These are phyloP conservation scores for Egretta garzetta DNA, from an alignment of 2,113 vertebrate species.

Conservation along the genomic window DNA sequence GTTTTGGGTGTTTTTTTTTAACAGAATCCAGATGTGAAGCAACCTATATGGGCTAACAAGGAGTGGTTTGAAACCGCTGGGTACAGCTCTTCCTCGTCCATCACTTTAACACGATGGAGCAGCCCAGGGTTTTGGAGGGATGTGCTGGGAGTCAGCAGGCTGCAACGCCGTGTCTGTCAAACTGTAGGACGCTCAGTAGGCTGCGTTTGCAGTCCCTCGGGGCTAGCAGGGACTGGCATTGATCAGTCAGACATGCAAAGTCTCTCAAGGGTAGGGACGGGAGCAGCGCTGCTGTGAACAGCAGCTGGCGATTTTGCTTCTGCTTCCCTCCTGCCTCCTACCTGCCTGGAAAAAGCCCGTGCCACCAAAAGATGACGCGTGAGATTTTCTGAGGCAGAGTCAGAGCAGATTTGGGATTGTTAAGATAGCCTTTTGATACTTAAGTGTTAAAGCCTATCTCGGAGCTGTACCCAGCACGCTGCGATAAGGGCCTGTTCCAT, in stretches of 20 bases:
- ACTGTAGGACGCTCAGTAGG: background rate
- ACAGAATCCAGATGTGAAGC: background rate
- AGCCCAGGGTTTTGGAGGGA: background rate
- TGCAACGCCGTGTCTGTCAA: background rate
- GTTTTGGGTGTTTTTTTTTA: background rate
- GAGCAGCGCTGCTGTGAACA: background rate
- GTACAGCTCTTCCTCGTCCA: background rate
- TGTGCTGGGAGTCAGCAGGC: background rate
- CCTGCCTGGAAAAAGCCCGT: background rate
- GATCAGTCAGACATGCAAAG: background rate
- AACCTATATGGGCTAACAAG: background rate
- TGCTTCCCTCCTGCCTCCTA: background rate
- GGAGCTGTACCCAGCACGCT: background rate
- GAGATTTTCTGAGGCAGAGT: background rate
- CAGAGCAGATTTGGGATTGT: background rate
- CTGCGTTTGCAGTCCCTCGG: background rate
- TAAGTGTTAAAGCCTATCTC: background rate
- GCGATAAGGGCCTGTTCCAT: background rate
- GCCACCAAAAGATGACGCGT: fast-evolving
- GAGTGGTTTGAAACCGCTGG: background rate
- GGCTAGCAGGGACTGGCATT: background rate
- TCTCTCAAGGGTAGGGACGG: fast-evolving
- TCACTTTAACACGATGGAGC: background rate
- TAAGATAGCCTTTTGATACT: background rate
- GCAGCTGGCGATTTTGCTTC: background rate